Evolutionary conservation across 2,113 vertebrate genomes (phyloP), one percentile per base, ranked within the genome.

Genomic region (Thymallus thymallus): DNA sequence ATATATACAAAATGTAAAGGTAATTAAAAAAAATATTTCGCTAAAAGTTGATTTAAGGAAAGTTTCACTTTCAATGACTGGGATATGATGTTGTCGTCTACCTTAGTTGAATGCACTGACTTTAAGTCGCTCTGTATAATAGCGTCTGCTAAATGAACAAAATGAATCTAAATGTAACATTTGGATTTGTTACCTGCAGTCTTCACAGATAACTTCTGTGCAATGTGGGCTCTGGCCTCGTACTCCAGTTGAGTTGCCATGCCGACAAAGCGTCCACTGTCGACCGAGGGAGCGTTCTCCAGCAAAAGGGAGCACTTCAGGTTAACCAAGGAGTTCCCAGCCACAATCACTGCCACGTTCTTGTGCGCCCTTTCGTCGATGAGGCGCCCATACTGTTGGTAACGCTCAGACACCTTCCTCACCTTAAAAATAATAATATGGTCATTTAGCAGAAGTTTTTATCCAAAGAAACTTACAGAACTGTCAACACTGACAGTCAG

Each of bases 311-410:
- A 78, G 0, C 95, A 89, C 69, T 94, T 95, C 16, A 96, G 89
- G 79, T 97, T 98, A 81, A 91, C 76, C 13, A 93, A 94, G 5
- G 78, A 86, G 80, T 92, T 93, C 4, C 95, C 95, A 1, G 91
- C 93, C 73, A 98, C 94, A 1, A 99, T 74, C 35, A 97, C 92
- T 81, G 82, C 92, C 73, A 95, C 95, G 0, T 83, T 87, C 5
- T 77, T 85, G 1, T 82, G 83, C 3, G 96, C 93, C 24, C 93
- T 92, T 2, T 85, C 86, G 78, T 97, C 91, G 3, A 99, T 94
- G 73, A 92, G 87, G n/a, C 51, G 77, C 14, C 94, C 96, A 0
- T 95, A 96, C 6, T 81, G 76, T 55, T 67, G 65, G 80, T 93
- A 98, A 9, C 90, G 83, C 0, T 91, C 83, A 3, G 84, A 80